These are phyloP conservation scores for Mionectes olivaceus DNA, from an alignment of 2,797 vertebrate genomes.

Conservation along the genomic window DNA sequence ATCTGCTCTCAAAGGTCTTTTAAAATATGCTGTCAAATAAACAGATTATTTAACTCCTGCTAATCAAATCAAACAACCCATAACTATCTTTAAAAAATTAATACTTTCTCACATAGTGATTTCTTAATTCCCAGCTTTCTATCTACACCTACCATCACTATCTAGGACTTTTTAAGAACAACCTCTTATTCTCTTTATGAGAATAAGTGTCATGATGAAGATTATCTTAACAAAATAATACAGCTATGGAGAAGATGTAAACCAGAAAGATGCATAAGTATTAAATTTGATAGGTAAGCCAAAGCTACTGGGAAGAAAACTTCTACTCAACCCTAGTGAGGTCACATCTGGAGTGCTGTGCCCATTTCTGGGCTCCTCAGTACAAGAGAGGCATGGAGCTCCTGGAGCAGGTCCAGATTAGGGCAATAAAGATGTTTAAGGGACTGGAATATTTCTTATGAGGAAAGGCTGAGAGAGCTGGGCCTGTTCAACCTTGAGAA, in stretches of 20 bases:
- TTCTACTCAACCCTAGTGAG: background rate
- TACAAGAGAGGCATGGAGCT: background rate
- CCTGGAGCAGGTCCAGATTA: background rate
- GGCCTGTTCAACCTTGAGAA: background rate
- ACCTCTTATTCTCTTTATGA: background rate
- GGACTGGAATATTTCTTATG: background rate
- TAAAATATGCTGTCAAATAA: conserved; percentile 55
- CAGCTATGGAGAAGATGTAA: background rate
- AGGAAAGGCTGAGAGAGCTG: background rate
- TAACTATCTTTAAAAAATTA: background rate
- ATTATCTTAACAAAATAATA: background rate
- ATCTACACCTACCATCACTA: background rate
- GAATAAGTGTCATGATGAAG: background rate
- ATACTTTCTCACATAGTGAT: background rate
- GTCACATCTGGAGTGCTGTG: background rate
- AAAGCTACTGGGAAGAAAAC: background rate
- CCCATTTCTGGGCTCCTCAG: background rate
- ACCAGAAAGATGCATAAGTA: background rate
- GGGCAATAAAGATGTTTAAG: background rate
- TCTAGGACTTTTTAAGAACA: background rate
- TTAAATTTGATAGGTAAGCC: background rate
- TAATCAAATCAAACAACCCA: conserved; percentile 10
- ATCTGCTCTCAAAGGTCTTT: conserved; percentile 35
- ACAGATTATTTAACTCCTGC: conserved; percentile 36
- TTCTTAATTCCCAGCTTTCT: background rate